Percentiles rank a stretch among this genome's conserved stretches.
phyloP scores from a whole-genome alignment of 2,113 vertebrate genomes.

The Ranitomeya variabilis region DNA sequence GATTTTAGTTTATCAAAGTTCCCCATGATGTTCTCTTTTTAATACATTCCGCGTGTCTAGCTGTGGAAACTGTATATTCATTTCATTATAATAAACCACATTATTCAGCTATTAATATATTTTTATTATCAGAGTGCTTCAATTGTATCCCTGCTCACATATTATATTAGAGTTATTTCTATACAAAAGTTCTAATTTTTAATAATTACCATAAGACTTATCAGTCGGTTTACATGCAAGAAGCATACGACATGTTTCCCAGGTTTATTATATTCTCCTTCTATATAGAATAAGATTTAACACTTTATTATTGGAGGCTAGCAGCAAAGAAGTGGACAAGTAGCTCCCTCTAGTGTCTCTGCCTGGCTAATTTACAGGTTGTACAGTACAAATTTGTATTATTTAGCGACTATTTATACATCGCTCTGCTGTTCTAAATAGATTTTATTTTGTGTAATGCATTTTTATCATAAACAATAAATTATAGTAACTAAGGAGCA shows the following conservation, averaged over 20 bases:
- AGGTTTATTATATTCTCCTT: neutral
- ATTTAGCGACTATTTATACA: neutral
- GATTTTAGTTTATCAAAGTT: too few relatives aligned
- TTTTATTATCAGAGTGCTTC: neutral
- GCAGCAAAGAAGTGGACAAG: conserved; percentile 64
- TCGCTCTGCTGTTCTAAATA: neutral
- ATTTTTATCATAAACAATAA: too few relatives aligned
- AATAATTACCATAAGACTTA: neutral
- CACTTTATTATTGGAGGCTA: neutral
- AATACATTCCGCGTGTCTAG: neutral
- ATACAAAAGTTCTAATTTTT: neutral
- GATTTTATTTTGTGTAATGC: too few relatives aligned
- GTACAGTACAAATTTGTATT: neutral
- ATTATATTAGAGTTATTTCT: neutral
- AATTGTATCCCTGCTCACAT: neutral
- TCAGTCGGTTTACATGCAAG: too few relatives aligned
- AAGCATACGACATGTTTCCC: neutral
- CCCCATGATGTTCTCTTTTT: neutral
- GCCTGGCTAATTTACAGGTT: neutral
- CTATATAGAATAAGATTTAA: conserved; percentile 28
- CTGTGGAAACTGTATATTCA: neutral
- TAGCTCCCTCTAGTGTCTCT: conserved; percentile 76
- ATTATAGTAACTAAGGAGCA: too few relatives aligned
- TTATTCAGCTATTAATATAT: neutral
- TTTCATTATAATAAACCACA: neutral